Evolutionary conservation across 2,113 vertebrate genomes (phyloP), one percentile per base, ranked within the genome.

Genomic region (Xenus cinereus): DNA sequence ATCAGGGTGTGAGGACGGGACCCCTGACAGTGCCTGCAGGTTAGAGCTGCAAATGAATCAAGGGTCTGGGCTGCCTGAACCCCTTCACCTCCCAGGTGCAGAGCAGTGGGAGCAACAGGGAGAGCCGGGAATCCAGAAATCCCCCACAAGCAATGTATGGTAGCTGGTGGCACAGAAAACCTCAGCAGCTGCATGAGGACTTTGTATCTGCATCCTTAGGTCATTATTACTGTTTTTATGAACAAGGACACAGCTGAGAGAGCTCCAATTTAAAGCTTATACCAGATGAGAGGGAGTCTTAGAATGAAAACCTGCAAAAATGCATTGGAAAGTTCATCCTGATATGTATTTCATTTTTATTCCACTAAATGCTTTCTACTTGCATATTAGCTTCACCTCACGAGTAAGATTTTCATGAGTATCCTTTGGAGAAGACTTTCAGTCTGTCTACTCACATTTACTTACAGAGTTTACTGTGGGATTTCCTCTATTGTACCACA

Each of bases 111-210:
- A 72, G 50, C 20, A 8, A 4, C 5, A 26, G 5, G 13, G 48
- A 27, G 8, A n/a, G 35, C 20, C 0, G 1, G 62, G 35, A 57
- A 50, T 10, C 17, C 50, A 69, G 27, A 43, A 32, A 35, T 12
- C 17, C 43, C 7, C 28, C 20, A 32, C 1, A 0, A 41, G 26
- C 66, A 45, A 22, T 12, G 1, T 6, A 33, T 0, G 0, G 6
- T 14, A 43, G 11, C 6, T 28, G 32, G 19, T 37, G 35, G 48
- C 56, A 64, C 33, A 35, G 50, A 39, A 76, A 81, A 46, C 10
- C 21, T n/a, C 63, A 48, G 23, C 69, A 90, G 26, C 18, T 46
- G 17, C 48, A n/a, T 4, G 6, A 35, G 18, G 33, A 39, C 26
- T 59, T n/a, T 33, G 12, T 24, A 24, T 50, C 35, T 23, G 21